phyloP scores from a whole-genome alignment of 2,888 invertebrate species.

The Hoplodrina ambigua region DNA sequence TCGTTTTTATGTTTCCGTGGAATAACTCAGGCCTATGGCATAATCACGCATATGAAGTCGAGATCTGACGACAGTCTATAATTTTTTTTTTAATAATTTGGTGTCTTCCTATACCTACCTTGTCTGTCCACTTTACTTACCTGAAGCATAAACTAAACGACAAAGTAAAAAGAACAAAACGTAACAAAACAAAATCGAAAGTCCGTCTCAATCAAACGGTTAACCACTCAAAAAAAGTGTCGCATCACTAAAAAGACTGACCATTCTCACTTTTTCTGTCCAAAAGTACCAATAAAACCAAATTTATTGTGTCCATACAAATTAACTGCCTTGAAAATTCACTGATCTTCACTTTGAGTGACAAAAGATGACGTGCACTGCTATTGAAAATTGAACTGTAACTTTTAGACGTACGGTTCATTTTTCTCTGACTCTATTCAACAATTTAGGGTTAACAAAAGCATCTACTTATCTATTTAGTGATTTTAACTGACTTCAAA shows the following conservation, averaged over 20 bases:
- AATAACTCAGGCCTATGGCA: too few relatives aligned
- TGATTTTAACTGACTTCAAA: slow-evolving; percentile 53
- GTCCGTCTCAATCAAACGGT: slow-evolving; percentile 56
- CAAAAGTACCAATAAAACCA: slow-evolving; percentile 81
- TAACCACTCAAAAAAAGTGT: slow-evolving; percentile 61
- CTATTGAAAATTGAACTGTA: slow-evolving; percentile 25
- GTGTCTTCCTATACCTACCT: too few relatives aligned
- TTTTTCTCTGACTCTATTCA: slow-evolving; percentile 63
- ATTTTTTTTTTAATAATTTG: too few relatives aligned
- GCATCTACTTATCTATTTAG: slow-evolving; percentile 51
- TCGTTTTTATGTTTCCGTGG: too few relatives aligned
- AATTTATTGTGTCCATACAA: slow-evolving; percentile 85
- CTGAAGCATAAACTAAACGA: not conserved
- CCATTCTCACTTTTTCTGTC: slow-evolving; percentile 71
- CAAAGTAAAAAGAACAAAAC: not conserved
- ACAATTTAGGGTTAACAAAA: slow-evolving; percentile 53
- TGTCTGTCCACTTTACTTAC: not conserved
- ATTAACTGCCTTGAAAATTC: slow-evolving; percentile 75
- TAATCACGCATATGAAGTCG: too few relatives aligned
- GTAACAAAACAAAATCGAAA: slow-evolving; percentile 39
- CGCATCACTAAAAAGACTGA: slow-evolving; percentile 71
- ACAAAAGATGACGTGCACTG: slow-evolving; percentile 59
- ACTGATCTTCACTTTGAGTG: slow-evolving; percentile 61
- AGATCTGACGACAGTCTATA: too few relatives aligned
- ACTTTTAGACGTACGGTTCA: fast-evolving